Conservation (phyloP, 2,113 vertebrate genomes). For the Hyperoodon ampullatus region DNA sequence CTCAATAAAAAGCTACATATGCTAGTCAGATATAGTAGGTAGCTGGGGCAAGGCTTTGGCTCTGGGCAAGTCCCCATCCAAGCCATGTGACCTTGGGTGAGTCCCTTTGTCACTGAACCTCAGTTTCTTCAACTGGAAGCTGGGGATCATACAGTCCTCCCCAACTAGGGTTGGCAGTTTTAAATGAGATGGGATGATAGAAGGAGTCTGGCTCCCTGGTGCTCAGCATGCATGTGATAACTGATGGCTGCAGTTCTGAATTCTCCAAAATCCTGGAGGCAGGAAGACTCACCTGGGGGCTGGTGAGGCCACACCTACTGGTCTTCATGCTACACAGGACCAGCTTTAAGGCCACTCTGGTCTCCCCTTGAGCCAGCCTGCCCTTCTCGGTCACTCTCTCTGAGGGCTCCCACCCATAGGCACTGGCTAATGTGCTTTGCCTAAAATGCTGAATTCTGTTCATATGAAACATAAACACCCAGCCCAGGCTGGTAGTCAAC, state of each 20-base stretch:
- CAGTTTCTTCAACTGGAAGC: not conserved
- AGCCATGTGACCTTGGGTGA: too few species aligned
- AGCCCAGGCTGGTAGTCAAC: not conserved
- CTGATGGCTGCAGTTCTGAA: not conserved
- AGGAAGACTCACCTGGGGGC: not conserved
- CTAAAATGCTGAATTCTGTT: conserved; percentile 7
- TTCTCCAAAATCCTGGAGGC: not conserved
- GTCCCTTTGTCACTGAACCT: not conserved
- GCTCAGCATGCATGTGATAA: not conserved
- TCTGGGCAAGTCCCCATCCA: not conserved
- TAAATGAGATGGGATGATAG: not conserved
- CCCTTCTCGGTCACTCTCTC: not conserved
- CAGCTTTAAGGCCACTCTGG: not conserved
- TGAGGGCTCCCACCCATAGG: not conserved
- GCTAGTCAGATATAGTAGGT: not conserved
- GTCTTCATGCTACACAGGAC: not conserved
- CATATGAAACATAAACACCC: conserved; percentile 21
- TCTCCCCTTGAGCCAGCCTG: not conserved
- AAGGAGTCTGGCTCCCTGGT: not conserved
- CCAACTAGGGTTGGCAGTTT: too few species aligned
- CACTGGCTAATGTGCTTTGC: not conserved
- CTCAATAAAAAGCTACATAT: not conserved
- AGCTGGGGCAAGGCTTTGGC: not conserved
- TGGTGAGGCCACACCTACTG: not conserved
- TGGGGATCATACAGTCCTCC: not conserved